Conservation (phyloP, 2,888 invertebrate genomes). For the Agriotes lineatus region DNA sequence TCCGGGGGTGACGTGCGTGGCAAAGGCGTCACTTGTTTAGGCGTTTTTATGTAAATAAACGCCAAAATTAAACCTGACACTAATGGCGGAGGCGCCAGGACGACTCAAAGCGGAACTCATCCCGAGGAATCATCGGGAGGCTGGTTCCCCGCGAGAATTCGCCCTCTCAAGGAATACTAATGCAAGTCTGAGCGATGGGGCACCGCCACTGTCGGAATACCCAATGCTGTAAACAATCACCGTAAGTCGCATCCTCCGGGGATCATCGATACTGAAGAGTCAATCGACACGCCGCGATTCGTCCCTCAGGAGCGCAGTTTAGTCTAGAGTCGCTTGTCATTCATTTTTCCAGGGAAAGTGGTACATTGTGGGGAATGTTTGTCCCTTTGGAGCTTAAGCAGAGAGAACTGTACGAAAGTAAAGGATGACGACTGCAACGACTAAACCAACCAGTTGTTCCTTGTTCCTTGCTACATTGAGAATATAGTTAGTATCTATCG, state of each 20-base stretch:
- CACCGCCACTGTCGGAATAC: conserved; percentile 44
- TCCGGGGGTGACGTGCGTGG: neutral
- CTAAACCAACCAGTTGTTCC: too few relatives aligned
- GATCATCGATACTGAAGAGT: conserved; percentile 36
- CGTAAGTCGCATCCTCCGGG: conserved; percentile 32
- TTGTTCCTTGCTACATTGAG: too few relatives aligned
- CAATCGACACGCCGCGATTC: conserved; percentile 36
- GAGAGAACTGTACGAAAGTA: too few relatives aligned
- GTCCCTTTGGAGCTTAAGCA: neutral
- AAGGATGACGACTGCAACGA: too few relatives aligned
- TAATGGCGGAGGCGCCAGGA: conserved; percentile 32
- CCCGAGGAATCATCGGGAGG: conserved; percentile 28
- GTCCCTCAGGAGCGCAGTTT: neutral
- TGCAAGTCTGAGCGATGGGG: conserved; percentile 41
- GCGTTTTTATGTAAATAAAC: conserved; percentile 25
- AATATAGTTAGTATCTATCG: too few relatives aligned
- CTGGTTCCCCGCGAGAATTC: conserved; percentile 38
- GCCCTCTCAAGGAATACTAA: conserved; percentile 48
- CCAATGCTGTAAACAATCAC: conserved; percentile 49
- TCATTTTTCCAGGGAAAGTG: conserved; percentile 19
- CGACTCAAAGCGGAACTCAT: conserved; percentile 26
- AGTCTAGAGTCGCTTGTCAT: conserved; percentile 16
- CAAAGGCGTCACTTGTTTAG: neutral
- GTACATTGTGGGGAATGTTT: neutral
- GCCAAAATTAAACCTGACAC: conserved; percentile 27